Base-by-base conservation (phyloP, 2,888 invertebrate species). In the Lordiphosa andalusiaca region DNA sequence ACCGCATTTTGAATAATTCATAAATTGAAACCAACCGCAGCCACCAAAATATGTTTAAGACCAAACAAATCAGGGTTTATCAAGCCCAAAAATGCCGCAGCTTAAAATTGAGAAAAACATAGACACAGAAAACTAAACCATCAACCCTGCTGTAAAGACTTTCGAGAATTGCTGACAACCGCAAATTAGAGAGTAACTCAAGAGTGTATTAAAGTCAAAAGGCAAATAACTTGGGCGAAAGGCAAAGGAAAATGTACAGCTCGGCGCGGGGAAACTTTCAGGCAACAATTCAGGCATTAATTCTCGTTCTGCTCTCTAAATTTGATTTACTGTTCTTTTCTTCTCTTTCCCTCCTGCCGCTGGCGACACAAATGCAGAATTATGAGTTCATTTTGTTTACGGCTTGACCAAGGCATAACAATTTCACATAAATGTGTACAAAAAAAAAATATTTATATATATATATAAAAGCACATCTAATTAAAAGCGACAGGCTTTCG, bases 131-230 rank as follows among this genome's bases (percentile, higher is more conserved):
- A 48, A 56, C 46, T 56, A 49, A 65, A 23, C 30, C 33, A 52
- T 6, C 21, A 47, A 47, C 38, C 48, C 52, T 13, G 44, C 53
- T 10, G 33, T 3, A 44, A 44, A 49, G 33, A 44, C 54, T 37
- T 51, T 21, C 53, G 39, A 46, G 53, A 67, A 52, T 54, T 67
- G 68, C 61, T 68, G 68, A 67, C 61, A 67, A 51, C 73, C 82
- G 40, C 77, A 84, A 73, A 73, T 70, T 70, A 62, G 63, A 62
- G 63, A 51, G 46, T 30, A 52, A 54, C 50, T 53, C 56, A 36
- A 50, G 67, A 64, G 69, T 56, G 46, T 53, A 80, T 67, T 65
- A 61, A 67, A 76, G 64, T 13, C 25, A 53, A 57, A 57, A 16
- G 21, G 48, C n/a, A 42, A 41, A 30, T 30, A 30, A 30, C 16